phyloP scores from a whole-genome alignment of 2,113 vertebrate genomes.

The Megaleporinus macrocephalus region DNA sequence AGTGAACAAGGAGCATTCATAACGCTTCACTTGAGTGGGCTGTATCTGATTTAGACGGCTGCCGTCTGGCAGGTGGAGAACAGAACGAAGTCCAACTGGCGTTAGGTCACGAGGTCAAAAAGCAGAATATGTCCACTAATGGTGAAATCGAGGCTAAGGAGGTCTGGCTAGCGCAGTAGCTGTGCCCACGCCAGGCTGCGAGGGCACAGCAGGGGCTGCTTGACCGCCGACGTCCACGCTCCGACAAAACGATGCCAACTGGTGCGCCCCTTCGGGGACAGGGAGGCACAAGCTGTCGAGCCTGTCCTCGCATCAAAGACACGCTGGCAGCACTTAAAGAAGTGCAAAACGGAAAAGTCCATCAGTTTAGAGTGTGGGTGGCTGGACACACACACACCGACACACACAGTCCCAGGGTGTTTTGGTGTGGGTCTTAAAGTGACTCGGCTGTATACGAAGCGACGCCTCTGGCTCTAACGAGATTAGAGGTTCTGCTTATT shows the following conservation, averaged over 20 bases:
- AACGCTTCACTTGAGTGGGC: not conserved
- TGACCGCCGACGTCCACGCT: not conserved
- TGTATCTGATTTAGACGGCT: not conserved
- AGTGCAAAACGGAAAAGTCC: conserved; percentile 31
- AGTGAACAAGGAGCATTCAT: not conserved
- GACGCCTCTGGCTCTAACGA: conserved; percentile 16
- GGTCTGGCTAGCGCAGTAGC: not conserved
- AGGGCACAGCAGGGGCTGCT: conserved; percentile 21
- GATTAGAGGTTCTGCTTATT: conserved; percentile 46
- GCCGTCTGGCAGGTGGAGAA: not conserved
- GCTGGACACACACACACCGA: conserved; percentile 1
- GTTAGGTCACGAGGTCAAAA: not conserved
- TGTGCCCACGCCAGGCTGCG: not conserved
- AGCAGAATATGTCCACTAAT: conserved; percentile 12
- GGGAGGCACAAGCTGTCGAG: conserved; percentile 16
- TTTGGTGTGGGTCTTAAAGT: conserved; percentile 5
- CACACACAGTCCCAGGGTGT: not conserved
- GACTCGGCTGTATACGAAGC: not conserved
- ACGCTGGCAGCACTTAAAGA: not conserved
- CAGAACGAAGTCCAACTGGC: not conserved
- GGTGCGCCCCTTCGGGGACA: conserved; percentile 26
- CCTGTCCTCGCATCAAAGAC: not conserved
- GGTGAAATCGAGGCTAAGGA: not conserved
- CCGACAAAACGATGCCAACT: conserved; percentile 5
- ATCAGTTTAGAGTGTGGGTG: conserved; percentile 1